Evolutionary conservation across 2,113 vertebrate genomes (phyloP).

Genomic region (Peucedramus taeniatus): DNA sequence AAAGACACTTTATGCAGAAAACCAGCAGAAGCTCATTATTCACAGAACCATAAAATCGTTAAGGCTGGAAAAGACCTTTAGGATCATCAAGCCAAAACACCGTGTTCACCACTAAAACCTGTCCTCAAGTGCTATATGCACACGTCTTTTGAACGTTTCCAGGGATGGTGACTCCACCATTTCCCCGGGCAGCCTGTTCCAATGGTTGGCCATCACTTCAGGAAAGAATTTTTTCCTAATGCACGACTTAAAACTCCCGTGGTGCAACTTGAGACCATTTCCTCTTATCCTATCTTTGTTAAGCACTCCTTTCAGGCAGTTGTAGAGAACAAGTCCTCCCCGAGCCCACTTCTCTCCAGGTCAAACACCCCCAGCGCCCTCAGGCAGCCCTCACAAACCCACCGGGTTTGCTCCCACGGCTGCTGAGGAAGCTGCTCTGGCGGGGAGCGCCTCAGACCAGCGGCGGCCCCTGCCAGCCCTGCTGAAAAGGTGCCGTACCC

Average conservation of each 20-base stretch:
- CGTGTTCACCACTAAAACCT: not conserved
- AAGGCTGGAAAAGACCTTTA: not conserved
- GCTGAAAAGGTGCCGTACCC: accelerated
- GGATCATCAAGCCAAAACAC: not conserved
- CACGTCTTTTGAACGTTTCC: not conserved
- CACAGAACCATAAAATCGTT: not conserved
- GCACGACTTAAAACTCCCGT: no score
- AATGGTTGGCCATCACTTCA: not conserved
- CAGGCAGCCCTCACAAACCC: not conserved
- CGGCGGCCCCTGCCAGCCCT: accelerated
- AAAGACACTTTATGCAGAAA: not conserved
- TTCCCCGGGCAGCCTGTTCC: no score
- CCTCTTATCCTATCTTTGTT: no score
- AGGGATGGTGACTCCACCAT: not conserved
- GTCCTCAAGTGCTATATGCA: not conserved
- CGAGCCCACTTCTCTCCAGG: not conserved
- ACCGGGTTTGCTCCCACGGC: no score
- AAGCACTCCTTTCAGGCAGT: accelerated
- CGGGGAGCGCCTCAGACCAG: accelerated
- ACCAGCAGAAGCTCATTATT: not conserved
- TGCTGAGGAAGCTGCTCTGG: not conserved
- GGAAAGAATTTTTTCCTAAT: not conserved
- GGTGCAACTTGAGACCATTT: not conserved
- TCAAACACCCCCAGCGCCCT: not conserved
- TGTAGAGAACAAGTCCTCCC: accelerated